Base-by-base conservation (phyloP, 2,797 vertebrate genomes). In the Tympanoctomys barrerae region DNA sequence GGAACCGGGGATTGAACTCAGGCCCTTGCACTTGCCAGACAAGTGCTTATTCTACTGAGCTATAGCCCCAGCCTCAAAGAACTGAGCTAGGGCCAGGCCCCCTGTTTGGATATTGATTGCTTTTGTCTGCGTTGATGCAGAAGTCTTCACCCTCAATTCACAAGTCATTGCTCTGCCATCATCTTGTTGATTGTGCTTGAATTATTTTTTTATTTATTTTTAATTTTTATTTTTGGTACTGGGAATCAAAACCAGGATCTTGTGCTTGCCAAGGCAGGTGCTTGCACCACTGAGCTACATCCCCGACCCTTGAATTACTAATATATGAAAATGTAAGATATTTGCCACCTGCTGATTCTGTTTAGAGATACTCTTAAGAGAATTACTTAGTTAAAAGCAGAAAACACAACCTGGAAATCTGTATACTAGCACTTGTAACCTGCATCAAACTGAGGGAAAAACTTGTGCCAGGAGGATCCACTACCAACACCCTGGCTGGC, bases 341-440 rank as follows among this genome's bases (percentile, higher is more conserved):
- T 31, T 92, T 46, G 59, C 7, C n/a, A 46, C 31, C 70, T 22
- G 42, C 8, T 57, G n/a, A 83, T 95, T 92, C 49, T 87, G 90
- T 54, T 28, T 14, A 42, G 57, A 26, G 21, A 42, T 87, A 36
- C 49, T 70, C 73, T 89, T 85, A 22, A 93, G 49, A 84, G 42
- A 31, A 77, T 64, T 70, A 19, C 36, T 66, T 79, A 52, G 39
- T 87, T 73, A 92, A 88, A 97, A 91, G 57, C 46, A 71, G 46
- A 71, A 61, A 88, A 87, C 78, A 73, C 22, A 68, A 36, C 49
- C 77, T 31, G 26, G 70, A 73, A 86, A 89, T 68, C n/a, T 13
- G 77, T n/a, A 26, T 42, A 33, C 78, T 57, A 87, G 13, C 26
- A 33, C 66, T 52, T 61, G 31, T 80, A 94, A 70, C 7, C 75